Evolutionary conservation across 2,888 invertebrate species (phyloP).

Genomic region (Melanostoma mellinum): DNA sequence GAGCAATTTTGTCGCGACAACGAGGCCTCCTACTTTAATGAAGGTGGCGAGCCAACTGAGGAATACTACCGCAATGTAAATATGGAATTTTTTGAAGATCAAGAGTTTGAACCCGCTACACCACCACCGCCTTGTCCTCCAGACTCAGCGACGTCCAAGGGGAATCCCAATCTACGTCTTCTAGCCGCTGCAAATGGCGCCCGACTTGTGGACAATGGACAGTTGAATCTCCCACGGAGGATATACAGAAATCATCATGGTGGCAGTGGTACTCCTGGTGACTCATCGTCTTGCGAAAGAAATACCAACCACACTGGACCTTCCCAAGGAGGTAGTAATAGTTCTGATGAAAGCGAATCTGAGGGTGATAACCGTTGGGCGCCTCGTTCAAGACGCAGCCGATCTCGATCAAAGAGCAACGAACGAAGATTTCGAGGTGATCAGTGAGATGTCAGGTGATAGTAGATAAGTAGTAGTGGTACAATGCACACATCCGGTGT

Average conservation of each 20-base stretch:
- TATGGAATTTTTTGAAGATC: slow-evolving; percentile 76
- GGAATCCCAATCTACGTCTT: slow-evolving; percentile 69
- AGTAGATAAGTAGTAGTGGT: slow-evolving; percentile 59
- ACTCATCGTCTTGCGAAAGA: slow-evolving; percentile 61
- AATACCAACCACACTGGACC: slow-evolving; percentile 60
- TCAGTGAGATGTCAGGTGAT: slow-evolving; percentile 69
- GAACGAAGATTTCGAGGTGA: slow-evolving; percentile 74
- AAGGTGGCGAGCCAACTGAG: slow-evolving; percentile 77
- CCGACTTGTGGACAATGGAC: slow-evolving; percentile 52
- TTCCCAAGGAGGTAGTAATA: slow-evolving; percentile 63
- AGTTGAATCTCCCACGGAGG: slow-evolving; percentile 57
- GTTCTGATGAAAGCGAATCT: slow-evolving; percentile 76
- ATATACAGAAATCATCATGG: slow-evolving; percentile 62
- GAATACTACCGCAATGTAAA: slow-evolving; percentile 77
- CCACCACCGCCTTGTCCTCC: slow-evolving; percentile 75
- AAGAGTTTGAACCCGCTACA: slow-evolving; percentile 75
- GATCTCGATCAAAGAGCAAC: slow-evolving; percentile 76
- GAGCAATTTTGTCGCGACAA: slow-evolving; percentile 76
- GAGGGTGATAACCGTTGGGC: slow-evolving; percentile 75
- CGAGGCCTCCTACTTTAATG: slow-evolving; percentile 76
- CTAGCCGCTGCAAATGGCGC: slow-evolving; percentile 65
- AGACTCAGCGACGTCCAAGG: slow-evolving; percentile 69
- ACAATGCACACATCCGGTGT: slow-evolving; percentile 54
- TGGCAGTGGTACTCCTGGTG: slow-evolving; percentile 49
- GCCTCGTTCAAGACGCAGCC: slow-evolving; percentile 74